Base-by-base conservation (phyloP, 1,140 invertebrate species). In the Lordiphosa stackelbergi region DNA sequence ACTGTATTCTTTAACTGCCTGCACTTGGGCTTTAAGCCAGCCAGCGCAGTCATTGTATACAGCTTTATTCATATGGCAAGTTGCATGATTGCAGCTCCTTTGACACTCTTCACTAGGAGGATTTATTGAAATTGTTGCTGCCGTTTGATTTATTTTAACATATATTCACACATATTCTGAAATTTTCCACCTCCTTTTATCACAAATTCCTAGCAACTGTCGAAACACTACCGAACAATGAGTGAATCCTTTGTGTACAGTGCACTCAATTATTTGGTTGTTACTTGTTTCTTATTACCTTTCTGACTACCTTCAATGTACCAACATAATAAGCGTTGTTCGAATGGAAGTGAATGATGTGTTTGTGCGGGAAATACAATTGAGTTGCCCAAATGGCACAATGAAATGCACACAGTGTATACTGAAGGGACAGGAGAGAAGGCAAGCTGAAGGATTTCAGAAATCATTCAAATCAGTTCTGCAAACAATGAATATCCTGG, bases 191-290 rank as follows among this genome's bases (percentile, higher is more conserved):
- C 28, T 8, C 28, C 28, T 31, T 0, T 7, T 48, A 36, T 68
- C 38, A 41, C 58, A 63, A 45, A 49, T 51, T 35, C 8, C 43
- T 2, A 8, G 0, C 28, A 31, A 8, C 28, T 31, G 1, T 8
- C 28, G 28, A 22, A 12, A 28, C 34, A 36, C n/a, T 13, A 16
- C 53, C 51, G 60, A 53, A 53, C 49, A 54, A 40, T 49, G 70
- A 53, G 41, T 42, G 55, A 19, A 83, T 71, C 72, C 75, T 75
- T 79, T 79, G 75, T 83, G 38, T 53, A 56, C 37, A 34, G 45
- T 63, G 55, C 54, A 74, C 72, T 72, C 77, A 83, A 83, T 81
- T 81, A 81, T 77, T 83, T 77, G 77, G 58, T 60, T 54, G 77
- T 73, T 77, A 62, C 77, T 54, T 71, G 54, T 69, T 65, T 64